These are phyloP conservation scores for Neuroscelio doddi DNA, from an alignment of 2,888 invertebrate species.

Conservation along the genomic window DNA sequence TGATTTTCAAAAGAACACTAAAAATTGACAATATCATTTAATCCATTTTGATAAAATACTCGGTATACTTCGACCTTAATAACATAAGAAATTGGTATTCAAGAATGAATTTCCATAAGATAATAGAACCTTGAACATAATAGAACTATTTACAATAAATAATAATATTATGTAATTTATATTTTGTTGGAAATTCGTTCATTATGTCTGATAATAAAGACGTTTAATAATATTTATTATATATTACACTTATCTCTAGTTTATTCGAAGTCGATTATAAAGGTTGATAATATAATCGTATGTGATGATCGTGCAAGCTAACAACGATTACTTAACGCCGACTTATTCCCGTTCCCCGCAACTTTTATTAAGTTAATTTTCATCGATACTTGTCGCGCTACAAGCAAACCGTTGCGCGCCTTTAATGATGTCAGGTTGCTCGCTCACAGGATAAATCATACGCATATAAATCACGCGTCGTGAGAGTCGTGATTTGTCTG, in stretches of 20 bases:
- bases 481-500: conserved; percentile 19
- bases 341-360: conserved; percentile 12
- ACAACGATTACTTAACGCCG: conserved; percentile 30
- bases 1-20: too few species aligned
- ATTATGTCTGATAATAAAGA: too few species aligned
- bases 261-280: conserved; percentile 12
- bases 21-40: too few species aligned
- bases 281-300: conserved; percentile 23
- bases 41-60: too few species aligned
- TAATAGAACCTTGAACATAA: too few species aligned
- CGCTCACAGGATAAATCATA: conserved; percentile 33
- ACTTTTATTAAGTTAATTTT: conserved; percentile 41
- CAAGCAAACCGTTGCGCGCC: conserved; percentile 16
- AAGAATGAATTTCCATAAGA: too few species aligned
- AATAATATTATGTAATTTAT: too few species aligned
- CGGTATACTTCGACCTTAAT: too few species aligned
- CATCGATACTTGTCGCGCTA: conserved; percentile 37
- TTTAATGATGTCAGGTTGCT: conserved; percentile 37
- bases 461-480: conserved; percentile 33
- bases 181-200: too few species aligned
- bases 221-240: conserved; percentile 27
- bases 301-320: conserved; percentile 33
- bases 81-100: too few species aligned
- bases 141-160: too few species aligned
- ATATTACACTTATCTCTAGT: conserved; percentile 20